Conservation (phyloP, 2,888 invertebrate genomes). For the Cancer borealis region DNA sequence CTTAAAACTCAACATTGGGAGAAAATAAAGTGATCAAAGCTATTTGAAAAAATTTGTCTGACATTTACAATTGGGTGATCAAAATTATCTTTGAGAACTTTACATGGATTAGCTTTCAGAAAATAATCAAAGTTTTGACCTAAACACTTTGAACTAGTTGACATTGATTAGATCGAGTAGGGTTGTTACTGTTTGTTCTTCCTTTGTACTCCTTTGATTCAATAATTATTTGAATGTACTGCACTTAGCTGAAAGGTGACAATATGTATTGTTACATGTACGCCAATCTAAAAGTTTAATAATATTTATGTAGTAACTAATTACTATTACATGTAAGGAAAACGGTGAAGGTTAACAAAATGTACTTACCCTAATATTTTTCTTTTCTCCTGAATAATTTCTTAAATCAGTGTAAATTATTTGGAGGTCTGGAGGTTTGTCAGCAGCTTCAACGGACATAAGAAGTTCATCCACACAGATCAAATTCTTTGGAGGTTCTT, state of each 20-base stretch:
- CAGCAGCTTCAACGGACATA: constrained; percentile 54
- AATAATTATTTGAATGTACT: too few species aligned
- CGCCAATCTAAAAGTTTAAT: too few species aligned
- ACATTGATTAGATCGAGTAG: not conserved
- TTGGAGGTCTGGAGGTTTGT: constrained; percentile 59
- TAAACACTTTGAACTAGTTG: not conserved
- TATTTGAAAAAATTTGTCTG: not conserved
- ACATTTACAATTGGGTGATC: not conserved
- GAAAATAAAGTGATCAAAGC: not conserved
- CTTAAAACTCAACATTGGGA: not conserved
- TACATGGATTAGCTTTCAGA: not conserved
- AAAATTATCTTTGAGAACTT: not conserved
- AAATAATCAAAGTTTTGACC: not conserved
- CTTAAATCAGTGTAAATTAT: constrained; percentile 59
- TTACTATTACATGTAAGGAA: not conserved
- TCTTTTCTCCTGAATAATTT: not conserved
- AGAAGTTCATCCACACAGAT: constrained; percentile 64
- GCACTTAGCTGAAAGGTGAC: too few species aligned
- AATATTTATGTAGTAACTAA: too few species aligned
- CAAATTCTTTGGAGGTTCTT: constrained; percentile 49
- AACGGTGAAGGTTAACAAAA: not conserved
- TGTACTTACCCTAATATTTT: constrained; percentile 59
- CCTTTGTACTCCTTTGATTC: too few species aligned
- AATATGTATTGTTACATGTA: too few species aligned
- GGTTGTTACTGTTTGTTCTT: too few species aligned